Percentiles rank a stretch among this genome's conserved stretches.
phyloP scores from a whole-genome alignment of 2,888 invertebrate species.

The Hartigia nigra region DNA sequence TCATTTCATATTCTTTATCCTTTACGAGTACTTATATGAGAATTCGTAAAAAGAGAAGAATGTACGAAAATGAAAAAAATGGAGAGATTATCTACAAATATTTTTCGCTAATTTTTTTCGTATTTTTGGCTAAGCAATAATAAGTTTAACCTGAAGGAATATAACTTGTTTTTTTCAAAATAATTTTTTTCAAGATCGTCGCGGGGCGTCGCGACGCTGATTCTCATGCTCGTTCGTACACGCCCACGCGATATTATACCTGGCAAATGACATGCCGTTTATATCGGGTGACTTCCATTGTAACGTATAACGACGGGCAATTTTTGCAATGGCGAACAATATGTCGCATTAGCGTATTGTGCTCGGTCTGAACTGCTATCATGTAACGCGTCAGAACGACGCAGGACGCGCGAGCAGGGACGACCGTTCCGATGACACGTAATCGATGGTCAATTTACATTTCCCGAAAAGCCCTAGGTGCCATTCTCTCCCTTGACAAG shows the following conservation, averaged over 20 bases:
- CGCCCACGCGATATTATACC: not conserved
- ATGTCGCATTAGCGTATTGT: constrained; percentile 64
- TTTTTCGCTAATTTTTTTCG: not conserved
- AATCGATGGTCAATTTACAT: constrained; percentile 56
- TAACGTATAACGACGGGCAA: constrained; percentile 59
- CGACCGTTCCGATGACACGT: constrained; percentile 26
- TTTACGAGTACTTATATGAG: not conserved
- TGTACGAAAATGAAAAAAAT: too few species aligned
- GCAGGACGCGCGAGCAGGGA: not conserved
- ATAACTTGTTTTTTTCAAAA: not conserved
- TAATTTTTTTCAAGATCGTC: not conserved
- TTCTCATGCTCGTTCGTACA: not conserved
- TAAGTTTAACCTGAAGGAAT: not conserved
- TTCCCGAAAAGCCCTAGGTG: constrained; percentile 20
- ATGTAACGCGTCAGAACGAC: constrained; percentile 24
- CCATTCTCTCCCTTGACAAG: not conserved
- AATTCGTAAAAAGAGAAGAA: not conserved
- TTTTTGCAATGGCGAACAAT: constrained; percentile 63
- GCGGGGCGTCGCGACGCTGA: not conserved
- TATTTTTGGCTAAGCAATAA: not conserved
- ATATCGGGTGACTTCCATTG: constrained; percentile 31
- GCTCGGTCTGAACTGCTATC: constrained; percentile 31
- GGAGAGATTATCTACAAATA: too few species aligned
- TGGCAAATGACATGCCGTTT: constrained; percentile 24
- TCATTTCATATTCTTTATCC: not conserved